phyloP scores from a whole-genome alignment of 2,113 vertebrate species.

The Mesoclemmys tuberculata region DNA sequence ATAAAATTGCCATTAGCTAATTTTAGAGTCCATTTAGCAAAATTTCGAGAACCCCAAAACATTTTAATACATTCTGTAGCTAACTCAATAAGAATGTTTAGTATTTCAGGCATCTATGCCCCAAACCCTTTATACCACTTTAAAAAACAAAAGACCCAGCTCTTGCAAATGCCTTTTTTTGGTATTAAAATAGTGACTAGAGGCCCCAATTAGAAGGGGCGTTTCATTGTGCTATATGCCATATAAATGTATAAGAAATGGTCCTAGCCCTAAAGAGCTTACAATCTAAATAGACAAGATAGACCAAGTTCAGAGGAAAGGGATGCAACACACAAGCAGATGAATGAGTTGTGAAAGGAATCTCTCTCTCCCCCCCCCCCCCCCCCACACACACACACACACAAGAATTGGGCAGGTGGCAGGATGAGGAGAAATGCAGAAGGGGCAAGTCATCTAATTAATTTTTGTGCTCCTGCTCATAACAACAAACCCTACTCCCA shows the following conservation, averaged over 20 bases:
- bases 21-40: background rate
- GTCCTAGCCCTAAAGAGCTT: background rate
- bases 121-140: background rate
- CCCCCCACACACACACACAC: no score
- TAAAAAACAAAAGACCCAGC: background rate
- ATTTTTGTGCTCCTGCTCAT: background rate
- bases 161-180: background rate
- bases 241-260: background rate
- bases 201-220: background rate
- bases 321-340: slow-evolving; percentile 37
- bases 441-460: background rate
- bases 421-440: background rate
- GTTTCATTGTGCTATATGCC: background rate
- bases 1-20: background rate
- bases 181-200: background rate
- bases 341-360: slow-evolving; percentile 23
- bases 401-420: background rate
- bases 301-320: slow-evolving; percentile 9
- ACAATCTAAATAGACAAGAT: background rate
- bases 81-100: background rate
- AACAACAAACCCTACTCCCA: slow-evolving; percentile 30
- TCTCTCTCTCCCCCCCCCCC: no score
- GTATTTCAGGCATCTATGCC: background rate
- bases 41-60: background rate
- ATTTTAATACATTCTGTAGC: background rate